Base-by-base conservation (phyloP, 2,888 invertebrate species). In the Tetramorium bicarinatum region DNA sequence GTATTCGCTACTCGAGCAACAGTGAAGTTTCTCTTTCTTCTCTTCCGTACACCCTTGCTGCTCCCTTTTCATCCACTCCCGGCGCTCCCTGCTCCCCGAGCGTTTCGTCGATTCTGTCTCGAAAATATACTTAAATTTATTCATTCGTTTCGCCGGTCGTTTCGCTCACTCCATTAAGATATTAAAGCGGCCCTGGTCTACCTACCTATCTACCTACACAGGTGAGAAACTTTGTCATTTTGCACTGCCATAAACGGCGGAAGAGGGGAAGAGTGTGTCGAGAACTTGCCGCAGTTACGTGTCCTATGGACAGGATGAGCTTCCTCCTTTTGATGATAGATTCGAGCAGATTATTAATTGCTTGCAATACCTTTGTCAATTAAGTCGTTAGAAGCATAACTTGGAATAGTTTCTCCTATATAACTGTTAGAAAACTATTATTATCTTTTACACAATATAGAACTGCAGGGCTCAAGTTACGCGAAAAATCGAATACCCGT, bases 121-220 rank as follows among this genome's bases (percentile, higher is more conserved):
- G 67, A 81, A 71, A 75, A 76, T 81, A 80, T 71, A 71, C 59
- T 62, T 64, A 71, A 81, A 86, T 84, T 82, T 82, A 66, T 83
- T 83, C 79, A 67, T 62, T 61, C 34, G 41, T 49, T 74, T 34
- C 52, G 15, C 52, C 66, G 41, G 66, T 71, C 81, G 38, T 49
- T 59, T 71, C 81, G 38, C 54, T 59, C 67, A 74, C 64, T 83
- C 87, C 82, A 87, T 87, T 87, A 85, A 82, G 77, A 84, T 86
- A 87, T 87, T 86, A 86, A 87, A 80, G 59, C 49, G 66, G 49
- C 56, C 38, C 15, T 47, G 15, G 29, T 34, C 29, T 34, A 34
- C 29, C 29, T 4, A 34, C 29, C 29, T 71, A 29, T 74, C 71
- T 62, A 83, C 61, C 61, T 62, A 56, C 38, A 66, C 72, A 67